These are phyloP conservation scores for Pachypeltis micranthus DNA, from an alignment of 1,140 invertebrate species.

Conservation along the genomic window DNA sequence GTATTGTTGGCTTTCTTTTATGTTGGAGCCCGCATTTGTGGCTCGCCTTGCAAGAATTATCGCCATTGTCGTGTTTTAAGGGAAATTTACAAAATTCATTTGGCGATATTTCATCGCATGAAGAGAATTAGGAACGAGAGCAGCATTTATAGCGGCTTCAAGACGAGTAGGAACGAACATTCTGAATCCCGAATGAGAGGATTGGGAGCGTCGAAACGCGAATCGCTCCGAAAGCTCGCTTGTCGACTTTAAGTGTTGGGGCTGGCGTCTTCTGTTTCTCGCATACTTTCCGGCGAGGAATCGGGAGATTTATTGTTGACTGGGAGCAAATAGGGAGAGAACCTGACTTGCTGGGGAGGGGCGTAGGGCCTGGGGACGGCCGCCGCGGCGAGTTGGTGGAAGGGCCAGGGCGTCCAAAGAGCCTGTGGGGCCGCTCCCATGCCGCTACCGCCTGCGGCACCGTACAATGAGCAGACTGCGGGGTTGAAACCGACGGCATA, in stretches of 20 bases:
- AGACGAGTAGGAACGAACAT: too few species aligned
- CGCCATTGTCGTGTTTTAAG: too few species aligned
- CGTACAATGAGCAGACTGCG: conserved; percentile 22
- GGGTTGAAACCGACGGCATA: conserved; percentile 17
- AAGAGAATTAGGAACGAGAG: too few species aligned
- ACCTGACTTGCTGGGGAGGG: conserved; percentile 17
- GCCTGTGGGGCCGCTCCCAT: conserved; percentile 2
- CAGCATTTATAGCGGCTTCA: too few species aligned
- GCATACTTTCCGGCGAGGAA: conserved; percentile 19
- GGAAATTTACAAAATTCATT: too few species aligned
- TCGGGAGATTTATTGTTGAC: conserved; percentile 17
- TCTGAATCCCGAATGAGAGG: not conserved
- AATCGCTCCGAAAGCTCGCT: too few species aligned
- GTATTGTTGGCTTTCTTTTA: too few species aligned
- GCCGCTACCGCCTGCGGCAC: conserved; percentile 16
- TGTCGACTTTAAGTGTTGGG: conserved; percentile 8
- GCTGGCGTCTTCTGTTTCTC: conserved; percentile 16
- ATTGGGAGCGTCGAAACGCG: not conserved
- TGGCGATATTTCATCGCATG: too few species aligned
- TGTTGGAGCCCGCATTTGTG: too few species aligned
- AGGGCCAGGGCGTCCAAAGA: conserved; percentile 16
- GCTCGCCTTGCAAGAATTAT: too few species aligned
- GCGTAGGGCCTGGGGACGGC: conserved; percentile 20
- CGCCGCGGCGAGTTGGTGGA: conserved; percentile 17
- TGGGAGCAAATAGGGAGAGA: conserved; percentile 19